Percentiles rank a stretch among this genome's conserved stretches.
These are phyloP conservation scores for Sapayoa aenigma DNA, from an alignment of 2,113 vertebrate genomes.

Conservation along the genomic window DNA sequence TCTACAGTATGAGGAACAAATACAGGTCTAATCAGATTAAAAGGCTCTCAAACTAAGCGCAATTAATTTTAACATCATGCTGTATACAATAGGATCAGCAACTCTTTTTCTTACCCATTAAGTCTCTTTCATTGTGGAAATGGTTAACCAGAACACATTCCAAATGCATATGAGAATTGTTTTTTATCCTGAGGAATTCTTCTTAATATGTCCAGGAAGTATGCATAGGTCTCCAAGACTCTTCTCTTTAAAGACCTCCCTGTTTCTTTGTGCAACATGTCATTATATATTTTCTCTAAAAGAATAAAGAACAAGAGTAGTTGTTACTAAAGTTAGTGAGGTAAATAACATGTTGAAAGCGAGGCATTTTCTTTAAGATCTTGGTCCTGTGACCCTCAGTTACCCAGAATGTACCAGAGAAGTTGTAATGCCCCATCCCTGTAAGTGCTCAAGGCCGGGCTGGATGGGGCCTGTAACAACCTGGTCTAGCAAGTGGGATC, in stretches of 20 bases:
- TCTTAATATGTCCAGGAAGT: not conserved
- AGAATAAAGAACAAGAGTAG: not conserved
- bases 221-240: rapidly evolving
- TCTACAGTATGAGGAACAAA: not conserved
- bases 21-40: not conserved
- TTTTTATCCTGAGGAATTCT: not conserved
- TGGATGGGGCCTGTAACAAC: not conserved
- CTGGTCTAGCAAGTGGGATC: not conserved
- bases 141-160: not conserved
- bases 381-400: not conserved
- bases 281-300: not conserved
- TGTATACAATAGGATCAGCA: not conserved
- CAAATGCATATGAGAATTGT: not conserved
- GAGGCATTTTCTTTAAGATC: not conserved
- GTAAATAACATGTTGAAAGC: not conserved
- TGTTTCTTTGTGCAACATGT: not conserved
- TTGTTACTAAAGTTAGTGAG: not conserved
- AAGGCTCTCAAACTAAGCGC: not conserved
- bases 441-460: not conserved
- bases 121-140: not conserved
- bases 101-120: not conserved
- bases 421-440: not conserved
- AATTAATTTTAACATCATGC: not conserved
- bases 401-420: not conserved
- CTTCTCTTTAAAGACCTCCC: not conserved